Conservation (phyloP, 2,797 vertebrate species). For the Aphelocoma californica region DNA sequence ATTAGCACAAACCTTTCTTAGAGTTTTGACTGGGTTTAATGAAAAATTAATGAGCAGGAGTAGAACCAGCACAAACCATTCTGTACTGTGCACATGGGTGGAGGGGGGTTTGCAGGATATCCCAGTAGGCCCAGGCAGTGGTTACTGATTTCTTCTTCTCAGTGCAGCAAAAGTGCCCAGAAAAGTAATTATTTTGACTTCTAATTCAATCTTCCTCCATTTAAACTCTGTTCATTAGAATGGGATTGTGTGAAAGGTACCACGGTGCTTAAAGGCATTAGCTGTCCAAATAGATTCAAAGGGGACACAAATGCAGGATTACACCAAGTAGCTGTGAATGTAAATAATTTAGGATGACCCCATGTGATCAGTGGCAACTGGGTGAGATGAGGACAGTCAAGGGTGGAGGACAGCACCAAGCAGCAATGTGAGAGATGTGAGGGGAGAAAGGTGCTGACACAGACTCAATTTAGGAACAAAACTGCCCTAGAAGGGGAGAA, state of each 20-base stretch:
- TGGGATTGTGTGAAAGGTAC: neutral
- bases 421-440: fast-evolving
- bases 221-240: slow-evolving; percentile 23
- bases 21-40: neutral
- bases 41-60: neutral
- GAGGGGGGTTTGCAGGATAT: neutral
- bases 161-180: neutral
- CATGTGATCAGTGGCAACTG: neutral
- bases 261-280: neutral
- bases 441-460: neutral
- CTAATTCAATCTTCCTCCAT: slow-evolving; percentile 7
- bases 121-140: neutral
- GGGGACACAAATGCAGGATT: slow-evolving; percentile 21
- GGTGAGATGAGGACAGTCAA: neutral
- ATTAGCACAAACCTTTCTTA: neutral
- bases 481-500: neutral
- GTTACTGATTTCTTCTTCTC: neutral
- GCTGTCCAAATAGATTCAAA: neutral
- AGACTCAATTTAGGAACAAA: neutral
- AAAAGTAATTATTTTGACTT: slow-evolving; percentile 45
- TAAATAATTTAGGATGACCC: neutral
- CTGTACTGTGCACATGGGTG: neutral
- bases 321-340: neutral
- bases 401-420: neutral
- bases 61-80: neutral